phyloP scores from a whole-genome alignment of 2,113 vertebrate species.

The Isichthys henryi region DNA sequence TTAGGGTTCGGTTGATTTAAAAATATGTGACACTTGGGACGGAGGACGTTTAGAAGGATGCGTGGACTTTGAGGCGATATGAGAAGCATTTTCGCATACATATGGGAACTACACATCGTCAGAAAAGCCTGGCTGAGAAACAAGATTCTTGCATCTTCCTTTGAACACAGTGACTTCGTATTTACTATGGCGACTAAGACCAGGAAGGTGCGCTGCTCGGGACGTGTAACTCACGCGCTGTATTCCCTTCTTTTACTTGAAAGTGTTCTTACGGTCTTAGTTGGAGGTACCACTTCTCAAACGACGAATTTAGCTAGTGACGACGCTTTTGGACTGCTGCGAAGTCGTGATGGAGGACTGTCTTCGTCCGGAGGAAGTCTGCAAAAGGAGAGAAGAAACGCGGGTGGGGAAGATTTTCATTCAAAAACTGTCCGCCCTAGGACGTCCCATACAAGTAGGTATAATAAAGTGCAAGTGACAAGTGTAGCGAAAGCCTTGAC shows the following conservation, averaged over 20 bases:
- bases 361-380: slow-evolving; percentile 16
- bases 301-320: slow-evolving; percentile 10
- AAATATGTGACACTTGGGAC: not conserved
- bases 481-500: not conserved
- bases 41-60: not conserved
- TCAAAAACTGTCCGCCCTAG: not conserved
- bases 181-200: not conserved
- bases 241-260: not conserved
- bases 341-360: not conserved
- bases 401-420: not conserved
- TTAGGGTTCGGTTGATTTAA: not conserved
- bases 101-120: not conserved
- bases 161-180: not conserved
- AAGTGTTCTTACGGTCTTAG: not conserved
- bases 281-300: slow-evolving; percentile 17
- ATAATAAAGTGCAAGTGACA: not conserved
- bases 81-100: not conserved
- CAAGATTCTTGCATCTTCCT: not conserved
- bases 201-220: not conserved
- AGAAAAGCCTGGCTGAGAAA: not conserved
- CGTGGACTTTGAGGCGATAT: not conserved
- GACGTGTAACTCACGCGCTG: not conserved
- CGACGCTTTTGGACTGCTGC: slow-evolving; percentile 5
- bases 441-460: slow-evolving; percentile 16
- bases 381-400: not conserved